Base-by-base conservation (phyloP, 2,888 invertebrate species). In the Xestoiulus laeticollis region DNA sequence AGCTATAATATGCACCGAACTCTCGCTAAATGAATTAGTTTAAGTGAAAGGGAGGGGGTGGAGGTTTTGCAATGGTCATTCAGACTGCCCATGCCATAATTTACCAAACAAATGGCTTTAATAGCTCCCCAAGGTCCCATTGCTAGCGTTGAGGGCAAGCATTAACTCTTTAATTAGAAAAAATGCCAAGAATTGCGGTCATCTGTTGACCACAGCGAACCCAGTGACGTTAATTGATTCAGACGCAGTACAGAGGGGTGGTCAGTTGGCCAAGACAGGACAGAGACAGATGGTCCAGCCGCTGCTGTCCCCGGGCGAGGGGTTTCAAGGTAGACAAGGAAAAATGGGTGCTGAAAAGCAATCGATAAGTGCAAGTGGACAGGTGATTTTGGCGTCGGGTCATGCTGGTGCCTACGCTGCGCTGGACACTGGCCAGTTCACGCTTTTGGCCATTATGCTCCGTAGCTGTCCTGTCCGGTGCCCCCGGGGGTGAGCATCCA, bases 161-260 rank as follows among this genome's bases (percentile, higher is more conserved):
- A 53, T 53, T 53, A 53, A 53, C 53, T 53, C 53, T 53, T 53
- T 53, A 53, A 53, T 53, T 53, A 53, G 53, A 53, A 53, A 53
- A 53, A 53, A 53, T 53, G 53, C 53, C 19, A 53, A 53, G 53
- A 53, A 16, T 53, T 53, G 53, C n/a, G 53, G 53, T 53, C 53
- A 53, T 16, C 53, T 19, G 53, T 19, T 53, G 53, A 53, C 53
- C 53, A 53, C 53, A 53, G 19, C 53, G 53, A n/a, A n/a, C 53
- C 53, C 53, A 19, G 53, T 53, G 53, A 53, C 53, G 5, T 53
- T 53, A 53, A 53, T 53, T 53, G 53, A 53, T 53, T 53, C n/a
- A n/a, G 53, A 53, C 53, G 19, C 19, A 1, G 53, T 10, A 4
- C 19, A 53, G n/a, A 53, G 5, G 53, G 53, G 38, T 38, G 53